Evolutionary conservation across 2,113 vertebrate genomes (phyloP), one percentile per base, ranked within the genome.

Genomic region (Salvelinus alpinus): DNA sequence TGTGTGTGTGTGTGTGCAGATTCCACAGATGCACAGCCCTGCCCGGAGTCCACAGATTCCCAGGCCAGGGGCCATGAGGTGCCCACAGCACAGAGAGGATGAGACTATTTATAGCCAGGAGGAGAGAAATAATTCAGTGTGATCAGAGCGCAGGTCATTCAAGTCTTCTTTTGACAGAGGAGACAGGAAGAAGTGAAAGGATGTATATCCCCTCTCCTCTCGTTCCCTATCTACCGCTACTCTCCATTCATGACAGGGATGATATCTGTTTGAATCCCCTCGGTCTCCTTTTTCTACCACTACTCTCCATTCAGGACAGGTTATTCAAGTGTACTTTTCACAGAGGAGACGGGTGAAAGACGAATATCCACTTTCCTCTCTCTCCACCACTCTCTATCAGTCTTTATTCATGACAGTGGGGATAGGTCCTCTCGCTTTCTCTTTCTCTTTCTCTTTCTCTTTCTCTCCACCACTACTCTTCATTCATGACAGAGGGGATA

Each of bases 51-150:
- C 57, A 71, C 75, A 70, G 67, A 60, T 76, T 69, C 74, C 68
- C 44, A 34, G 6, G 13, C 14, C 62, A 64, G 20, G 71, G 2
- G 59, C 74, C 69, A 25, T 38, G 79, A 70, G 75, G 70, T 72
- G 38, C 38, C 38, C 8, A 12, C 2, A 44, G 38, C 38, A 44
- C 77, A 74, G 24, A 24, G 4, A 31, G 8, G 24, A 18, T 54
- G 47, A 22, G 59, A 68, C 18, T 86, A 86, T 88, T 82, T 86
- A 81, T 86, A 84, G 76, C 75, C 47, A 47, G 4, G 2, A 76
- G 70, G 14, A 85, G 78, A 87, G 77, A 82, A 88, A 88, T 88
- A 85, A 85, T 85, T 84, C 72, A 88, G 82, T 14, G 20, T 4
- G 73, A 84, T 84, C 77, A 68, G 73, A 78, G 75, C 70, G 73